Evolutionary conservation across 2,113 vertebrate genomes (phyloP), one percentile per base, ranked within the genome.

Genomic region (Calidris pugnax): DNA sequence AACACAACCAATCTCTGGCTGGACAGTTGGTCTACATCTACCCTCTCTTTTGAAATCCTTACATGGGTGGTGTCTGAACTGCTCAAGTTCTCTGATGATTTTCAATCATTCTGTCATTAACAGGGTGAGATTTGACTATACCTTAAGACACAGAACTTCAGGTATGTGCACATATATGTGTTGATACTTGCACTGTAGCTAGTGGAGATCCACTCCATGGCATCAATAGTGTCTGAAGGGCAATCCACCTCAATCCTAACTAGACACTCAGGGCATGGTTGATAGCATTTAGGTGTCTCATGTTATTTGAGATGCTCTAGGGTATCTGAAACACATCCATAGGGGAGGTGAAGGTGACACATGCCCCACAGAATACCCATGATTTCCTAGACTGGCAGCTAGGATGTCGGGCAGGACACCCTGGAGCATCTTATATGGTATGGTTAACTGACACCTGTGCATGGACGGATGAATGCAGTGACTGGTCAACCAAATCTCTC

Each of bases 111-210:
- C 12, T 88, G 19, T 51, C 37, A 60, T 47, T 72, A 80, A 39
- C 37, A 81, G 48, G 26, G 23, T 35, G 8, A 81, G 24, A 73
- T 56, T 76, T 48, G 72, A 50, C 67, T 50, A 83, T n/a, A 41
- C 11, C 28, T 53, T 47, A 60, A 84, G 45, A 33, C 17, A 73
- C 15, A 15, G 39, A 80, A 45, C n/a, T 85, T 80, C 56, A 66
- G 4, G 23, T 51, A 62, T 11, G 9, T 45, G 28, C 47, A 35
- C 47, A 35, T 0, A 0, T 14, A 62, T 7, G 28, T 51, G 41
- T 21, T 57, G 50, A 62, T 73, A 41, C 11, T 30, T 55, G 28
- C 26, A 50, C 13, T 32, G 32, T 66, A 87, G 39, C 15, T n/a
- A 33, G 45, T 9, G 28, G 24, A 84, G 32, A 71, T 55, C 17